These are phyloP conservation scores for Candidula unifasciata DNA, from an alignment of 2,888 invertebrate genomes.

Conservation along the genomic window DNA sequence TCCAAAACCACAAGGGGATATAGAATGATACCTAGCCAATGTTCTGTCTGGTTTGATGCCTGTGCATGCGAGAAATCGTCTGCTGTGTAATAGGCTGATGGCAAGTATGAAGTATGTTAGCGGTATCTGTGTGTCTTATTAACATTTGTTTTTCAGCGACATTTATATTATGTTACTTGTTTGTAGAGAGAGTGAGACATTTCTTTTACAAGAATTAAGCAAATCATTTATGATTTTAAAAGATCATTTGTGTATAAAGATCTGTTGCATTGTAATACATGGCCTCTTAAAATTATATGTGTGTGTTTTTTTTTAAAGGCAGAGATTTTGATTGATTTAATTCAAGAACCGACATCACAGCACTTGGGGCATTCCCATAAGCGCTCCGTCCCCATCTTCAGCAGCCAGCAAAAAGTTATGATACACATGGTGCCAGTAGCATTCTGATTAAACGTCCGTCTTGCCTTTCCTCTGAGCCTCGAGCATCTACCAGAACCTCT, in stretches of 20 bases:
- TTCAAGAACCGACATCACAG: too few species aligned
- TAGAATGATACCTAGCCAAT: background rate
- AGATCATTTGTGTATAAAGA: conserved; percentile 49
- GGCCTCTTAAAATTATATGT: conserved; percentile 40
- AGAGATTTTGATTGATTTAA: too few species aligned
- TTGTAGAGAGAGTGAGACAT: conserved; percentile 7
- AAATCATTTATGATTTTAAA: conserved; percentile 44
- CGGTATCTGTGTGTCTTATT: too few species aligned
- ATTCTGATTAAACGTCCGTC: too few species aligned
- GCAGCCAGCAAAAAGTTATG: too few species aligned
- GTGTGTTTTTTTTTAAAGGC: background rate
- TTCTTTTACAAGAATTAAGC: background rate
- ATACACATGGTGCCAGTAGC: too few species aligned
- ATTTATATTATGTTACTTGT: background rate
- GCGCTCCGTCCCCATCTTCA: too few species aligned
- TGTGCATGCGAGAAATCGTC: background rate
- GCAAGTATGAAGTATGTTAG: too few species aligned
- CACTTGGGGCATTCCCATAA: too few species aligned
- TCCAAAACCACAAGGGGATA: too few species aligned
- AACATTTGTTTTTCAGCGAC: background rate
- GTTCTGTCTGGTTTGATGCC: background rate
- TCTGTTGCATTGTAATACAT: conserved; percentile 55
- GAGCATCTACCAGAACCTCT: too few species aligned
- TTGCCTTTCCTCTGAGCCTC: too few species aligned
- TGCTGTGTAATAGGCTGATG: background rate